A percentile compares a stretch with the other conserved stretches of the same genome.
These are phyloP conservation scores for Hyles lineata DNA, from an alignment of 2,888 invertebrate genomes.

Conservation along the genomic window DNA sequence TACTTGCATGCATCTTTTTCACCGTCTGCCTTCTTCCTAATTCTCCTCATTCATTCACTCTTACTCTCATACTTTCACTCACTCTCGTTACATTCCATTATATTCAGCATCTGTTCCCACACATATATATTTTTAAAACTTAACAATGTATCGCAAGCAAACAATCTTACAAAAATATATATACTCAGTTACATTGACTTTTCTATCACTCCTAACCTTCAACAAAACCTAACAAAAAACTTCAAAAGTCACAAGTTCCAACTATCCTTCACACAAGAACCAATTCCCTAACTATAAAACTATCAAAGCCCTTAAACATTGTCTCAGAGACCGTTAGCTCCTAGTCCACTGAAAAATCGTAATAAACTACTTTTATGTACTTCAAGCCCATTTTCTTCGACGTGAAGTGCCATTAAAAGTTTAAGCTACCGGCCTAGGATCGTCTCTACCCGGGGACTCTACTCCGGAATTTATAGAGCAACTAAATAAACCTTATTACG, in stretches of 20 bases:
- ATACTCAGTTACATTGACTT: no score
- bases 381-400: constrained; percentile 65
- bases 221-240: not conserved
- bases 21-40: no score
- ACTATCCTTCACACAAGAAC: constrained; percentile 5
- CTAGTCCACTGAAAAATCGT: constrained; percentile 53
- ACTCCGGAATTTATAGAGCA: constrained; percentile 55
- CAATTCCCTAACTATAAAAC: constrained; percentile 22
- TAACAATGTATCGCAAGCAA: no score
- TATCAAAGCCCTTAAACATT: constrained; percentile 21
- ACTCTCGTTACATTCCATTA: no score
- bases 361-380: constrained; percentile 66
- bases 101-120: no score
- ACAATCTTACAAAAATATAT: no score
- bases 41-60: no score
- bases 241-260: not conserved
- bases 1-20: no score
- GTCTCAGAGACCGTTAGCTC: constrained; percentile 28
- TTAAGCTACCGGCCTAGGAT: constrained; percentile 58
- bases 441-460: constrained; percentile 47
- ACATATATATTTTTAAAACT: no score
- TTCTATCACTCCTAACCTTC: no score
- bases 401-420: constrained; percentile 74
- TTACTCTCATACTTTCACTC: no score
- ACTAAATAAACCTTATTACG: constrained; percentile 52